Evolutionary conservation across 2,113 vertebrate species (phyloP), one percentile per base, ranked within the genome.

Genomic region (Catharus fuscescens): DNA sequence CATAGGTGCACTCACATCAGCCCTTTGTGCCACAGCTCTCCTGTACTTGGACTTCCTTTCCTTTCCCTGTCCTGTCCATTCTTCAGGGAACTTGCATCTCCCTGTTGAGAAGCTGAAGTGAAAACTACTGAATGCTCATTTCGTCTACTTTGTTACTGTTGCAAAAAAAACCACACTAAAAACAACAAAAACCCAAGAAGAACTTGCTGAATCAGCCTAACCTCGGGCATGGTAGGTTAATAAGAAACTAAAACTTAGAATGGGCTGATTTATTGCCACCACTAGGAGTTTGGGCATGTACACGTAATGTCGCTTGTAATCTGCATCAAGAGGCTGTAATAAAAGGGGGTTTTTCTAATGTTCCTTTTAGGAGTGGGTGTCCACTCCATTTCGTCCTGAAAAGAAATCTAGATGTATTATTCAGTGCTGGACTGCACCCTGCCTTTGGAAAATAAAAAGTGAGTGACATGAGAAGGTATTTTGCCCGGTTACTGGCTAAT

Each of bases 391-490:
- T 98, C 86, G 96, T 98, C 70, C 96, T 99, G 86, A 98, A 98
- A 89, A 97, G 98, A 65, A 97, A 98, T 52, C 98, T 96, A 8
- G 98, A 98, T 91, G 98, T 98, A 98, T 73, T 99, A 90, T 98
- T 98, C 85, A 98, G 97, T 8, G 98, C 98, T 64, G 98, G 90
- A n/a, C 92, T 98, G 7, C 98, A 99, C 65, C 98, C 98, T 9
- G 94, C 98, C 64, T 96, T 98, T 92, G 98, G 96, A 70, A 98
- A 97, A 97, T 98, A 99, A 81, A 99, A 99, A 97, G 98, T 99
- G 52, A 95, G 96, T 91, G 73, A 80, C 69, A 59, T 19, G 31
- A 79, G 19, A 82, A 64, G 32, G 8, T 65, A 38, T 54, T 86
- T 92, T 57, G 17, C 66, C 44, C 31, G 48, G 0, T 73, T 79